Conservation (phyloP, 2,797 vertebrate species). For the Pipistrellus pipistrellus region DNA sequence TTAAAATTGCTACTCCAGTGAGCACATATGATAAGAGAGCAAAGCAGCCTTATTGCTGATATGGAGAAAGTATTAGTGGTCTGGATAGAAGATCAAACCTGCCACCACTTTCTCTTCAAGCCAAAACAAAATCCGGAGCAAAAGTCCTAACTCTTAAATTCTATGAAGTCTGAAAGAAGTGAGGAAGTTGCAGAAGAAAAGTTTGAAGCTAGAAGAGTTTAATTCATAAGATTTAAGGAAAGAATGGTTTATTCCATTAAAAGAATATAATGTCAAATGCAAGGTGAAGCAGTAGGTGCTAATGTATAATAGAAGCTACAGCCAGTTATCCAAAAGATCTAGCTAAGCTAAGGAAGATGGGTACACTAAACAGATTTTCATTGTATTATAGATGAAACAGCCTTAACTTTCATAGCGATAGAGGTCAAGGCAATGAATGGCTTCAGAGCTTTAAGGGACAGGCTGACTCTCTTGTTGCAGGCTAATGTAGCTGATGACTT, state of each 20-base stretch:
- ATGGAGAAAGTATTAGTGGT: background rate
- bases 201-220: background rate
- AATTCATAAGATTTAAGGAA: background rate
- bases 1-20: background rate
- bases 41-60: background rate
- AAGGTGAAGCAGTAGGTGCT: background rate
- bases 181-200: background rate
- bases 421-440: background rate
- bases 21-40: background rate
- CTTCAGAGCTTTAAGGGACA: background rate
- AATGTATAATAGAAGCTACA: background rate
- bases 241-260: background rate
- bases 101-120: background rate
- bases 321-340: background rate
- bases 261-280: background rate
- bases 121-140: background rate
- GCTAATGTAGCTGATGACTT: background rate
- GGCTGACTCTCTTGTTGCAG: background rate
- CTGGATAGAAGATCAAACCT: background rate
- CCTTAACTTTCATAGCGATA: background rate
- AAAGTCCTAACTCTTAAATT: background rate
- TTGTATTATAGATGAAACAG: background rate
- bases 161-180: background rate
- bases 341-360: background rate
- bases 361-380: background rate